Evolutionary conservation across 92 coral and sea anemone species (phyloP).

Genomic region (Diadumene lineata): DNA sequence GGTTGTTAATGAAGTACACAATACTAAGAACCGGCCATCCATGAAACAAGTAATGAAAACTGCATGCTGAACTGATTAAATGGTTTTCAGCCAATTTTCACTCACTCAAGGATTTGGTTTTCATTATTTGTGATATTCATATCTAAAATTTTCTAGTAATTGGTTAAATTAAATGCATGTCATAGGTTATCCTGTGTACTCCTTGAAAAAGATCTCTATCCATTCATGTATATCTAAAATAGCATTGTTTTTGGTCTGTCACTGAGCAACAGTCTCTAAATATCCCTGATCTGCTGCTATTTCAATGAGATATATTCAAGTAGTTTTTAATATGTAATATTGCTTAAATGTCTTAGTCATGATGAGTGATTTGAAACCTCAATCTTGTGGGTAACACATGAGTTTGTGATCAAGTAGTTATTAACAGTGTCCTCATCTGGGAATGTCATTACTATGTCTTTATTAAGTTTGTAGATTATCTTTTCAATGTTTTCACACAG

Average conservation of each 20-base stretch:
- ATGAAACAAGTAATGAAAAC: no score
- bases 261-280: neutral
- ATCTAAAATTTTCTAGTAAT: neutral
- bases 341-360: neutral
- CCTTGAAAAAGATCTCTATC: neutral
- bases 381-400: constrained; percentile 13
- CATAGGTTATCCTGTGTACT: constrained; percentile 9
- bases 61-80: neutral
- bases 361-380: constrained; percentile 14
- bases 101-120: neutral
- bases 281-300: constrained; percentile 2
- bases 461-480: constrained; percentile 20
- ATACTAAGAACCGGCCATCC: no score
- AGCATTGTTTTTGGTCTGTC: constrained; percentile 5
- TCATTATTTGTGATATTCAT: neutral
- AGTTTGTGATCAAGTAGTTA: constrained; percentile 1
- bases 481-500: constrained; percentile 18
- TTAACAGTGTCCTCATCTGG: constrained; percentile 1
- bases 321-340: constrained; percentile 5
- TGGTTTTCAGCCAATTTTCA: neutral
- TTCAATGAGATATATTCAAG: neutral
- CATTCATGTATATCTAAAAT: neutral
- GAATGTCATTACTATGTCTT: constrained; percentile 28
- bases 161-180: neutral
- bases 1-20: no score